Base-by-base conservation (phyloP, 2,888 invertebrate genomes). In the Phanerotoma sp. region DNA sequence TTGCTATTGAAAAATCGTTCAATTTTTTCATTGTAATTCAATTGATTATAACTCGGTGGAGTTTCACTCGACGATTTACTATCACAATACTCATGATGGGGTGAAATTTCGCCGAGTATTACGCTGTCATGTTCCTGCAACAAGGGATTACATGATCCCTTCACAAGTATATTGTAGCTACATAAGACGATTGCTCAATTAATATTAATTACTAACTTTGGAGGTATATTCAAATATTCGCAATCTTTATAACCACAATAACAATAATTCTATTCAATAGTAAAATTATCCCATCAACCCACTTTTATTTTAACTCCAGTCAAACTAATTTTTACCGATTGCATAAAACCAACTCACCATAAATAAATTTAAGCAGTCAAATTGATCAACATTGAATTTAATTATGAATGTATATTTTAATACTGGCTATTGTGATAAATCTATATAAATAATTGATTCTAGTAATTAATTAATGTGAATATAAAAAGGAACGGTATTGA, bases 11-110 rank as follows among this genome's bases (percentile, higher is more conserved):
- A 76, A 61, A 75, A 86, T 81, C 87, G 81, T 70, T 87, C 84
- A 58, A 91, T 79, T 68, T 89, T 94, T 67, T 92, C 91, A 66
- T 89, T 89, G 72, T 89, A 93, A 77, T 92, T 94, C 6, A 93
- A 80, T 71, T 91, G 91, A 68, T 86, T 89, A 79, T 93, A 93
- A 70, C 89, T 92, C 6, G 90, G 85, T 1, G 87, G 88, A 1
- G 91, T 89, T 68, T 87, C 90, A 0, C 86, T 85, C 21, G 90
- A 89, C 10, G 89, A 87, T 75, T 89, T 89, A 76, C 89, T 87
- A 66, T 89, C 89, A 66, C 82, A 86, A 72, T 86, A 86, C 51
- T 91, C 91, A 67, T 90, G 89, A 73, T 91, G 90, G 0, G 91
- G 91, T 1, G 91, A 92, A 65, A 92, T 90, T 69, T 88, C 89